A percentile compares a stretch with the other conserved stretches of the same genome.
Evolutionary conservation across 2,888 invertebrate genomes (phyloP).

Genomic region (Carabus problematicus): DNA sequence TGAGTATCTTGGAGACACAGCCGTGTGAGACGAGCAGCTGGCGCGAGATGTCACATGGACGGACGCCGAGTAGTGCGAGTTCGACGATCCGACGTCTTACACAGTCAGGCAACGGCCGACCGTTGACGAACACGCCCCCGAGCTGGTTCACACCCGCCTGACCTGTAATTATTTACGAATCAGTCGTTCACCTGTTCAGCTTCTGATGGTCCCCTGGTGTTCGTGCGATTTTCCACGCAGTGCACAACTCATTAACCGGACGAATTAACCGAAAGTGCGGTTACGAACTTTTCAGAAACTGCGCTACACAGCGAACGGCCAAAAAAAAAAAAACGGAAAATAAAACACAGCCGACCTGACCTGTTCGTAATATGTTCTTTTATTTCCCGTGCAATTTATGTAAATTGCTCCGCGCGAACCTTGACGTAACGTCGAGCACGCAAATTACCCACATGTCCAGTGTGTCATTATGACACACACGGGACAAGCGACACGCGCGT

Average conservation of each 20-base stretch:
- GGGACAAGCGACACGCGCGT: too few species aligned
- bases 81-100: constrained; percentile 93
- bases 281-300: neutral
- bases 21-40: constrained; percentile 96
- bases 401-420: constrained; percentile 11
- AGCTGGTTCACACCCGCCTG: constrained; percentile 97
- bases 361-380: neutral
- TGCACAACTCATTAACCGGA: constrained; percentile 4
- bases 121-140: constrained; percentile 97
- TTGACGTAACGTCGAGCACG: constrained; percentile 9
- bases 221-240: constrained; percentile 1
- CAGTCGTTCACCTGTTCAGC: constrained; percentile 21
- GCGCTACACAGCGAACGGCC: constrained; percentile 2
- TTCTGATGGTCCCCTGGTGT: too few species aligned
- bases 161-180: constrained; percentile 63
- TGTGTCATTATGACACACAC: neutral
- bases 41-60: constrained; percentile 96
- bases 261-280: neutral
- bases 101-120: constrained; percentile 94
- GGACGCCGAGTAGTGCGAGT: constrained; percentile 89
- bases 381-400: constrained; percentile 25
- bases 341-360: too few species aligned
- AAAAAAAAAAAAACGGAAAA: constrained; percentile 2
- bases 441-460: constrained; percentile 27
- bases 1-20: constrained; percentile 96